A percentile compares a stretch with the other conserved stretches of the same genome.
Conservation (phyloP, 2,797 vertebrate genomes). For the Strix occidentalis region DNA sequence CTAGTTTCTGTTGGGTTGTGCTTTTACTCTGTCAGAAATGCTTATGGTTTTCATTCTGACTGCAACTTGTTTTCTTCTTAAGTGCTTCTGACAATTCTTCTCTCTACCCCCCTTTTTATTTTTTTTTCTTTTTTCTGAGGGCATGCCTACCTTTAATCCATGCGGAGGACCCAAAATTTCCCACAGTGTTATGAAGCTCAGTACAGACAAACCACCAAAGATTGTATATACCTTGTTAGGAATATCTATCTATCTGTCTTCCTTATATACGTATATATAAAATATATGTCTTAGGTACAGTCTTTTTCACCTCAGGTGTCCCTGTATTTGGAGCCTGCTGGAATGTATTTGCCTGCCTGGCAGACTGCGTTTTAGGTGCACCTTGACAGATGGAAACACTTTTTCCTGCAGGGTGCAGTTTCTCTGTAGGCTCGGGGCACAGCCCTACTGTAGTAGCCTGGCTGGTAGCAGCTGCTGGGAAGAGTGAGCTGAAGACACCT, state of each 20-base stretch:
- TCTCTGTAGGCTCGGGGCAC: fast-evolving
- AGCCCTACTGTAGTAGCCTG: neutral
- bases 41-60: neutral
- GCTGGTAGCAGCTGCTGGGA: neutral
- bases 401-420: neutral
- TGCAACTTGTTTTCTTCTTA: neutral
- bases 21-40: neutral
- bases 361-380: neutral
- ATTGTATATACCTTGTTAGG: neutral
- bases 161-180: neutral
- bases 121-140: neutral
- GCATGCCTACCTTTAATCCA: neutral
- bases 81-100: neutral
- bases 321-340: neutral
- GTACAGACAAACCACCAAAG: neutral
- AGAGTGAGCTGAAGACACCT: neutral
- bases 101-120: neutral
- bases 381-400: neutral
- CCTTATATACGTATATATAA: neutral
- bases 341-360: neutral
- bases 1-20: neutral
- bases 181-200: neutral
- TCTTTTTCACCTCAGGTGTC: neutral
- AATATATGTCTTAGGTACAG: neutral
- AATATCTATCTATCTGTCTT: neutral